Base-by-base conservation (phyloP, 1,140 invertebrate species). In the Drosophila kohkoa region DNA sequence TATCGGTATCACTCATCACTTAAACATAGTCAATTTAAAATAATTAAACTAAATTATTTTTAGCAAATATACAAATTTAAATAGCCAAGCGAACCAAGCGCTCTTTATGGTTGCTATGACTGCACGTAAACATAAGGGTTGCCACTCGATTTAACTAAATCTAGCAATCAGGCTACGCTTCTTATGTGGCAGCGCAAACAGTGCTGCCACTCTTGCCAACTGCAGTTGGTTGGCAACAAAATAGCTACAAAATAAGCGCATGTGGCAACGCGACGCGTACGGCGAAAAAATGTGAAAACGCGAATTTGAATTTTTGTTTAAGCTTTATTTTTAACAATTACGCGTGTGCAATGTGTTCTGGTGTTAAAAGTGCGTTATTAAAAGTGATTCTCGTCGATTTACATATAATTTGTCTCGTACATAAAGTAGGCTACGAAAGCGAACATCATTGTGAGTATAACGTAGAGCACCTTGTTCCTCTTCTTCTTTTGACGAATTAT, bases 1-100 rank as follows among this genome's bases (percentile, higher is more conserved):
- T 95, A 51, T 89, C 85, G 11, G 96, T 89, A 90, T 96, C 96
- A 94, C 96, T 96, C 96, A 97, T 97, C 89, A 94, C 94, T 93
- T 25, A 32, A 55, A 55, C 70, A 86, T 80, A 28, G 3, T 46
- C 1, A 48, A 35, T 55, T 41, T 15, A 0, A 16, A 32, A 59
- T 28, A 43, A 30, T 25, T 13, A 7, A 59, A 20, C 7, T 32
- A 13, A 5, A 11, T 49, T 60, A 28, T n/a, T n/a, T 25, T 3
- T 45, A 7, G 15, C 13, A 57, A 57, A 57, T 41, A 38, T 10
- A 38, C 1, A 28, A 15, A 57, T 57, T 38, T 51, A 65, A 71
- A 64, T 15, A 16, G 7, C 43, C 7, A 57, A 55, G 49, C 49
- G 65, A 28, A 46, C 7, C 38, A 45, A 55, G 63, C 63, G 63